Percentiles rank a stretch among this genome's conserved stretches.
Conservation (phyloP, 2,888 invertebrate species). For the Horisme vitalbata region DNA sequence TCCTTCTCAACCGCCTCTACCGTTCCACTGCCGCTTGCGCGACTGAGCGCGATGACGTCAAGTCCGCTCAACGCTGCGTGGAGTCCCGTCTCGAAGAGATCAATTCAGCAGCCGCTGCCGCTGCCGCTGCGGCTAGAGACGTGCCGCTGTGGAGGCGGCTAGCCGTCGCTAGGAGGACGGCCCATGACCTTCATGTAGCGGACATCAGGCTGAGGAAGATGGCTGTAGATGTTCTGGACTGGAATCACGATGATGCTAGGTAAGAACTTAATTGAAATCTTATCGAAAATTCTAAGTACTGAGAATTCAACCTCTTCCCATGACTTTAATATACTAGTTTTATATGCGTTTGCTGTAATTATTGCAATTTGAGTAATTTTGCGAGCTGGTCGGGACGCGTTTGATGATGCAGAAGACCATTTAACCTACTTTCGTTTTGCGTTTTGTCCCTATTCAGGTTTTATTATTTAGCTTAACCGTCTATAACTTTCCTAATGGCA, state of each 20-base stretch:
- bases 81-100: conserved; percentile 97
- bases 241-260: conserved; percentile 96
- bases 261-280: conserved; percentile 29
- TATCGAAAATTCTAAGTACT: no score
- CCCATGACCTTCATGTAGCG: conserved; percentile 93
- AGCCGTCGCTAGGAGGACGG: conserved; percentile 89
- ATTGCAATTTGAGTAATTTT: no score
- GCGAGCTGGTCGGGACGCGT: no score
- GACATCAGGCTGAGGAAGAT: conserved; percentile 95
- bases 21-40: conserved; percentile 95
- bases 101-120: conserved; percentile 95
- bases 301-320: no score
- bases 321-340: no score
- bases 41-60: conserved; percentile 91
- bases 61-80: conserved; percentile 95
- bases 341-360: no score
- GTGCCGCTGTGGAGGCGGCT: conserved; percentile 94
- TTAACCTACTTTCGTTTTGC: no score
- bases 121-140: conserved; percentile 94
- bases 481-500: conserved; percentile 27
- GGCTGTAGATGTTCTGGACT: conserved; percentile 96
- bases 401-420: no score
- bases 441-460: conserved; percentile 15
- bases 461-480: conserved; percentile 3
- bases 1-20: conserved; percentile 93